Evolutionary conservation across 2,797 vertebrate genomes (phyloP).

Genomic region (Cynodonichthys magdalenae): DNA sequence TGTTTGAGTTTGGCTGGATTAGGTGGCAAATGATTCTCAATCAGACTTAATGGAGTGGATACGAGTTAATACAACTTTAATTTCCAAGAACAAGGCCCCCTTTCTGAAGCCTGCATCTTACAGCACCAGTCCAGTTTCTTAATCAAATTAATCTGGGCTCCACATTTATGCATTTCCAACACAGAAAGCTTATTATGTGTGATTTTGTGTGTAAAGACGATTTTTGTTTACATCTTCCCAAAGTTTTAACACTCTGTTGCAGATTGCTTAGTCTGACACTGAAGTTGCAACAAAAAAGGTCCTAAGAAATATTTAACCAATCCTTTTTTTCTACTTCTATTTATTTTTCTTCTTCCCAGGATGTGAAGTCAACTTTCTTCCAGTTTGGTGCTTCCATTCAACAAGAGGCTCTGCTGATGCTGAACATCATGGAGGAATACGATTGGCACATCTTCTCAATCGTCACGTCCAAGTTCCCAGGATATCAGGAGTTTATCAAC

Average conservation of each 20-base stretch:
- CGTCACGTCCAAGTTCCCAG: slow-evolving; percentile 96
- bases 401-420: slow-evolving; percentile 94
- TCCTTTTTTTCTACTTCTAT: neutral
- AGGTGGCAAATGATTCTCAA: slow-evolving; percentile 66
- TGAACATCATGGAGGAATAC: slow-evolving; percentile 99
- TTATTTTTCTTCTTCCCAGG: slow-evolving; percentile 76
- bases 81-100: slow-evolving; percentile 48
- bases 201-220: slow-evolving; percentile 18
- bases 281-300: slow-evolving; percentile 29
- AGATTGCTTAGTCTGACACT: slow-evolving; percentile 39
- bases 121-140: slow-evolving; percentile 73
- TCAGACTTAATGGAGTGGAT: slow-evolving; percentile 73
- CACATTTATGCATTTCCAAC: slow-evolving; percentile 66
- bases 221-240: slow-evolving; percentile 23
- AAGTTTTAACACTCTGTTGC: slow-evolving; percentile 41
- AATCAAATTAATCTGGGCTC: slow-evolving; percentile 71
- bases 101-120: slow-evolving; percentile 47
- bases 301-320: slow-evolving; percentile 24
- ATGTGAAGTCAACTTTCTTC: slow-evolving; percentile 95
- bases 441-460: slow-evolving; percentile 98
- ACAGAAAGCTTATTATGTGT: slow-evolving; percentile 49
- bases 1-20: slow-evolving; percentile 62
- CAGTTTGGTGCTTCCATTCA: slow-evolving; percentile 98
- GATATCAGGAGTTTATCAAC: slow-evolving; percentile 95
- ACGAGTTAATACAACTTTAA: slow-evolving; percentile 46